These are phyloP conservation scores for Bufo gargarizans DNA, from an alignment of 2,113 vertebrate species.

Conservation along the genomic window DNA sequence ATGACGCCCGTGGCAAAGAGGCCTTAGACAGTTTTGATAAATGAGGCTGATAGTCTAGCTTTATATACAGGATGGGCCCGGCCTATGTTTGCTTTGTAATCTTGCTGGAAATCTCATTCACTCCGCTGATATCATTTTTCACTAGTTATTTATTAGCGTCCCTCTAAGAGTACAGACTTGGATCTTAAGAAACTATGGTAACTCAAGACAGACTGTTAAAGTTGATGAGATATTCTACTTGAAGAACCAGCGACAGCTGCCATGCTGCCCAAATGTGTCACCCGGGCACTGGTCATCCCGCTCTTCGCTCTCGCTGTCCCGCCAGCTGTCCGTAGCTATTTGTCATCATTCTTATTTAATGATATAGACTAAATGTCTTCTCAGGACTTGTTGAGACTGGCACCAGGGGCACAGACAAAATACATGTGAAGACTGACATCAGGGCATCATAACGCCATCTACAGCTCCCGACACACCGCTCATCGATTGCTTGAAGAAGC, in stretches of 20 bases:
- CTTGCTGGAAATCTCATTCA: not conserved
- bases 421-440: no score
- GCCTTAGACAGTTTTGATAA: no score
- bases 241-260: constrained; percentile 13
- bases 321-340: constrained; percentile 23
- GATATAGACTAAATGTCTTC: not conserved
- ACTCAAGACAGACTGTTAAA: not conserved
- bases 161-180: not conserved
- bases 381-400: not conserved
- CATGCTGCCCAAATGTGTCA: not conserved
- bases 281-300: not conserved
- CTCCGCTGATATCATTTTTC: not conserved
- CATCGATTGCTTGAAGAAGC: no score
- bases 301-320: not conserved
- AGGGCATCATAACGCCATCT: no score
- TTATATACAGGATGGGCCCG: not conserved
- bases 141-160: not conserved
- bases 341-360: constrained; percentile 13
- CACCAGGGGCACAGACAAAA: no score
- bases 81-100: no score
- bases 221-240: not conserved
- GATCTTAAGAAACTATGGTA: not conserved
- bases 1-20: no score
- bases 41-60: no score
- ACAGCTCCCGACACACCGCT: no score